Base-by-base conservation (phyloP, 2,797 vertebrate genomes). In the Botia almorhae region DNA sequence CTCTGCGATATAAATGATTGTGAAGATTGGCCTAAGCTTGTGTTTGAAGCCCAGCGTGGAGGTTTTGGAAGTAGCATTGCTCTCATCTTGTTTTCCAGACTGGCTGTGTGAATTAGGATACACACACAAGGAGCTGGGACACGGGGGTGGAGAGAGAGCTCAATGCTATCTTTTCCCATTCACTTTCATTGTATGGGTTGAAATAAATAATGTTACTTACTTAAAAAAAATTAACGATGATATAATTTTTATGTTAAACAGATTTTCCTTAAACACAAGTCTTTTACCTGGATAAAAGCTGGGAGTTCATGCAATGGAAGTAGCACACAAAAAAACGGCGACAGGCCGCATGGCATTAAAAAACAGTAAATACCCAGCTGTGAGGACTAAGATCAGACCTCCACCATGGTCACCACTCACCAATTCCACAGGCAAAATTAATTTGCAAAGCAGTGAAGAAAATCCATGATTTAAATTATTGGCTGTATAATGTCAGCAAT, bases 241-340 rank as follows among this genome's bases (percentile, higher is more conserved):
- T 5, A 21, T 0, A 48, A 33, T 19, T 7, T 13, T 14, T 26
- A 43, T 10, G 36, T 16, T 50, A 5, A 69, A 69, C 13, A n/a
- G n/a, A n/a, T 63, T 39, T 17, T 11, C 7, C 53, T 50, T 58
- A 33, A 56, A 64, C 17, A 21, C 36, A 1, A 10, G 1, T 0
- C 83, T 83, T 91, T 86, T 98, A 97, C 98, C 0, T 98, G 98
- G 89, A 93, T 98, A 91, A 99, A 99, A 99, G 97, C 91, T 98
- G 97, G 0, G 98, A 98, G 88, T 99, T 99, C 98, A 99, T 99
- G 87, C 95, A 95, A 91, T 99, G 97, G 89, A 98, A 99, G 89
- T 98, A 99, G 80, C 86, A 87, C 85, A 98, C 95, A 0, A 96
- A 89, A 96, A 0, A 16, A 96, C 53, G 0, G 87, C 94, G 0